Percentiles rank a stretch among this genome's conserved stretches.
Conservation (phyloP, 2,113 vertebrate genomes). For the Callopanchax toddi region DNA sequence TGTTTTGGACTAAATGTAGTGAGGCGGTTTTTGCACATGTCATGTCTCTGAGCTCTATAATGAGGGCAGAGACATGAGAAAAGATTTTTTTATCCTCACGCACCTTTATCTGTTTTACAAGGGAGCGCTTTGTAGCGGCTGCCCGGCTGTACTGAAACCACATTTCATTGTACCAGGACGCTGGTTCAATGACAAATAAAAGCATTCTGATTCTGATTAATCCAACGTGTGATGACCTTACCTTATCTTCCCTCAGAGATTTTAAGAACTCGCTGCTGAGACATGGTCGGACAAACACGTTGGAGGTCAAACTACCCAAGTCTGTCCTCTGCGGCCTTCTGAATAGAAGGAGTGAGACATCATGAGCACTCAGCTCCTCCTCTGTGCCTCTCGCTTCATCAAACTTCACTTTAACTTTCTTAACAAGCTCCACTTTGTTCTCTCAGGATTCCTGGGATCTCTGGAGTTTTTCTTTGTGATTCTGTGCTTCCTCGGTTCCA, state of each 20-base stretch:
- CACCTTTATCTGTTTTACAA: no score
- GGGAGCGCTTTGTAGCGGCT: no score
- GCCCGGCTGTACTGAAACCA: no score
- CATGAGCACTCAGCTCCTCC: constrained; percentile 1
- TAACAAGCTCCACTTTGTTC: constrained; percentile 13
- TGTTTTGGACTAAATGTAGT: no score
- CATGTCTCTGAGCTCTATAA: no score
- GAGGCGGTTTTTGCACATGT: no score
- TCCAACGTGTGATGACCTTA: not conserved
- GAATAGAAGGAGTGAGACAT: constrained; percentile 7
- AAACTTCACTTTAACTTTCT: constrained; percentile 7
- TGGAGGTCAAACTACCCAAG: constrained; percentile 1
- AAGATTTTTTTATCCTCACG: no score
- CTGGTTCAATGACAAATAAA: no score
- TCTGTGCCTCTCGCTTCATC: constrained; percentile 5
- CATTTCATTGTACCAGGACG: no score
- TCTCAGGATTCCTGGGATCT: constrained; percentile 2
- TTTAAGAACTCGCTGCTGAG: constrained; percentile 3
- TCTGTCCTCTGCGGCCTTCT: not conserved
- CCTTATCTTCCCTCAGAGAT: not conserved
- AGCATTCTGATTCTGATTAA: no score
- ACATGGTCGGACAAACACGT: not conserved
- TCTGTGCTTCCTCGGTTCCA: not conserved
- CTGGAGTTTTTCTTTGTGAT: constrained; percentile 10
- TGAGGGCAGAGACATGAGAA: no score